Base-by-base conservation (phyloP, 2,113 vertebrate genomes). In the Mugil cephalus region DNA sequence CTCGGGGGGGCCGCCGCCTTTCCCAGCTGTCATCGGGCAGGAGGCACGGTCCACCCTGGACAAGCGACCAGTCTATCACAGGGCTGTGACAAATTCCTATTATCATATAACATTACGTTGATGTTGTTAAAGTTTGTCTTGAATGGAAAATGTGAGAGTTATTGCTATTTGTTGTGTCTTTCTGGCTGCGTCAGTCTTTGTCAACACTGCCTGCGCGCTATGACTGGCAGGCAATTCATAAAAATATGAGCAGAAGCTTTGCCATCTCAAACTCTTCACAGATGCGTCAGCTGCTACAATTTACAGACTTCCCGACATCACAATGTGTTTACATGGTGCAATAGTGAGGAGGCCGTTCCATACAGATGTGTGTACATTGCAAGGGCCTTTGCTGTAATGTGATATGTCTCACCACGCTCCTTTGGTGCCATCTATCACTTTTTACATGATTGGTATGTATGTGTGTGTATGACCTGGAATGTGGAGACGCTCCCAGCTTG, bases 371-470 rank as follows among this genome's bases (percentile, higher is more conserved):
- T 79, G 65, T 66, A 46, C 30, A 30, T 80, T 51, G 14, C 60
- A 48, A 8, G 12, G 18, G 43, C 12, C 15, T 1, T 7, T 18
- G 34, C 39, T 65, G 84, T 62, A 79, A 91, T 4, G 2, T n/a
- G 71, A 89, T 15, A 62, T 59, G 10, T 48, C 21, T 15, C 10
- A 64, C 48, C 74, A 68, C 67, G 10, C 73, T 88, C 64, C 70
- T 21, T 47, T 13, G 45, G 14, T 50, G 63, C 71, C 83, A 87
- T 93, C 69, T 61, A 86, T 93, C 87, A 91, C 48, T 47, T 62
- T 79, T 59, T 60, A 59, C 62, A 79, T 53, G 77, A 74, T 35
- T 82, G 83, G 88, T 74, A 88, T 89, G 80, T 71, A 40, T 48
- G 83, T 75, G 83, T 75, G 34, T 83, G 69, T 80, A 34, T 35